Evolutionary conservation across 2,113 vertebrate species (phyloP).

Genomic region (Atractosteus spatula): DNA sequence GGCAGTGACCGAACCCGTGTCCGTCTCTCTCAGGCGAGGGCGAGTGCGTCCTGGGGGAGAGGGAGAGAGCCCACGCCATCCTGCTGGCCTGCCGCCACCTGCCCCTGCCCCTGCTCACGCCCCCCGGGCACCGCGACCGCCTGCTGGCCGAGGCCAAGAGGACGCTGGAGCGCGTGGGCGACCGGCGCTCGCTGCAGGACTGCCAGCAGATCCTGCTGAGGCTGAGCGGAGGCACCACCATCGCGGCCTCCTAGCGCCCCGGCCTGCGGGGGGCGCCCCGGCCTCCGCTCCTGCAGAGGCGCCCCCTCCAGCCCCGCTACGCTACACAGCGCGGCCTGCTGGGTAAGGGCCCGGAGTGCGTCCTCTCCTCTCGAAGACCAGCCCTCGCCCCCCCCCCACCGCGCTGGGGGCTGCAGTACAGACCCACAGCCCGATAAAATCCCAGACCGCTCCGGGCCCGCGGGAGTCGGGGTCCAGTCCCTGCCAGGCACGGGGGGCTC

Average conservation of each 20-base stretch:
- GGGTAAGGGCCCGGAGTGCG: too few relatives aligned
- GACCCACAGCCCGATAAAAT: too few relatives aligned
- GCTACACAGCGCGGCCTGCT: too few relatives aligned
- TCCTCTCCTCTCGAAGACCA: too few relatives aligned
- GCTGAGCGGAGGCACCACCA: constrained; percentile 86
- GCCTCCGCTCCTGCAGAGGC: neutral
- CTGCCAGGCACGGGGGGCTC: too few relatives aligned
- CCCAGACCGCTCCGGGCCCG: too few relatives aligned
- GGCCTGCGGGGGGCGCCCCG: neutral
- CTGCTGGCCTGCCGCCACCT: constrained; percentile 92
- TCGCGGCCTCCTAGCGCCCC: constrained; percentile 75
- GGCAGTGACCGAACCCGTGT: too few relatives aligned
- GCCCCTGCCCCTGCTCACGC: constrained; percentile 88
- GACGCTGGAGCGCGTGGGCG: constrained; percentile 92
- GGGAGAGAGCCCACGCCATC: constrained; percentile 90
- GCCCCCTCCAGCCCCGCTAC: too few relatives aligned
- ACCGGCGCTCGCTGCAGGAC: constrained; percentile 88
- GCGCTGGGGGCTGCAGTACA: too few relatives aligned
- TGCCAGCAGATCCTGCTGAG: constrained; percentile 94
- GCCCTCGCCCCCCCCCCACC: too few relatives aligned
- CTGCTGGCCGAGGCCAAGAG: constrained; percentile 92
- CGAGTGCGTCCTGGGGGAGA: constrained; percentile 79
- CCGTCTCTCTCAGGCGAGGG: constrained; percentile 58
- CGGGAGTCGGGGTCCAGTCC: too few relatives aligned
- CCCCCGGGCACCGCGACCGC: constrained; percentile 83